These are phyloP conservation scores for Drymodes brunneopygia DNA, from an alignment of 2,113 vertebrate genomes.

Conservation along the genomic window DNA sequence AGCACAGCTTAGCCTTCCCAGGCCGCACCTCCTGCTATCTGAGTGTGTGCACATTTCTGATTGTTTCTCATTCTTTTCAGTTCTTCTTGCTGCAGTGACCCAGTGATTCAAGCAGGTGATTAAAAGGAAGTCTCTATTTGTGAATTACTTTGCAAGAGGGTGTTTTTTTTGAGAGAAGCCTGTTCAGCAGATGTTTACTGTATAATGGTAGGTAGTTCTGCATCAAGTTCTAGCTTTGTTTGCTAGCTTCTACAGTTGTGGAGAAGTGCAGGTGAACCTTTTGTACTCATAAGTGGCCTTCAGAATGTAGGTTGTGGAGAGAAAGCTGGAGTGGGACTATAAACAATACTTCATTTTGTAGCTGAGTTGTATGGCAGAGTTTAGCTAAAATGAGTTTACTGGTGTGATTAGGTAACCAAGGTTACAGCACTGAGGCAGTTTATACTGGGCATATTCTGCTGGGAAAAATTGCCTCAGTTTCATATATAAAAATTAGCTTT, in stretches of 20 bases:
- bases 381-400: background rate
- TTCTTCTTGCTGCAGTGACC: background rate
- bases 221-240: background rate
- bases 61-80: background rate
- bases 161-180: background rate
- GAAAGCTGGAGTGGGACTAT: background rate
- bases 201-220: background rate
- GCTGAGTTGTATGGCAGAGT: background rate
- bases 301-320: background rate
- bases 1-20: background rate
- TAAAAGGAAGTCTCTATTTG: background rate
- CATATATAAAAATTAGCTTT: background rate
- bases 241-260: background rate
- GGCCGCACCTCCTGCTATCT: background rate
- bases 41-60: background rate
- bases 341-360: background rate
- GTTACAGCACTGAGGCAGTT: background rate
- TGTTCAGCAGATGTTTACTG: background rate
- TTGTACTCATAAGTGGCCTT: background rate
- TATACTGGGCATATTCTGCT: background rate
- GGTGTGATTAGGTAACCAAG: background rate
- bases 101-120: background rate
- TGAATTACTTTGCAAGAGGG: background rate
- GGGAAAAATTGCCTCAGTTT: background rate
- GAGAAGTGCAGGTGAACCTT: background rate